Percentiles rank a stretch among this genome's conserved stretches.
Conservation (phyloP, 2,797 vertebrate genomes). For the Dallia pectoralis region DNA sequence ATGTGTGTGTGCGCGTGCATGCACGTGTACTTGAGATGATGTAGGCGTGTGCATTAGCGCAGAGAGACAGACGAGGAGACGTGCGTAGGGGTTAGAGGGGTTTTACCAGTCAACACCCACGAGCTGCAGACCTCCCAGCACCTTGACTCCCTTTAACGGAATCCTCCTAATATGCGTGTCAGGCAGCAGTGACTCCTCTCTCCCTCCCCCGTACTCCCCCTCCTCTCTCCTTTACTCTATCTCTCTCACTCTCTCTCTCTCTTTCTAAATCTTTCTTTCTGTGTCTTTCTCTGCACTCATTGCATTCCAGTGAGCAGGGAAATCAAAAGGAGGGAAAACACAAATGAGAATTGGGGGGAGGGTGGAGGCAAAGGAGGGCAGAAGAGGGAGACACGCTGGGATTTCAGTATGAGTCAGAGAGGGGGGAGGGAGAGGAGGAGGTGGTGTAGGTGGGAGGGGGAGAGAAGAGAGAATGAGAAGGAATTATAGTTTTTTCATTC, state of each 20-base stretch:
- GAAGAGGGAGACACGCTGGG: slow-evolving; percentile 63
- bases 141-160: slow-evolving; percentile 53
- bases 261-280: slow-evolving; percentile 10
- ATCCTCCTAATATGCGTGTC: slow-evolving; percentile 73
- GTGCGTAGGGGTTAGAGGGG: slow-evolving; percentile 60
- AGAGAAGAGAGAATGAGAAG: slow-evolving; percentile 20
- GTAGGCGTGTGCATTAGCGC: slow-evolving; percentile 35
- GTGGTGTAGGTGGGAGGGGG: slow-evolving; percentile 25
- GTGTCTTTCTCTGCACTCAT: slow-evolving; percentile 18
- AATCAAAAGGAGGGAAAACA: slow-evolving; percentile 76
- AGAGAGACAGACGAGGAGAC: slow-evolving; percentile 34
- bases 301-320: slow-evolving; percentile 60
- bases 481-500: slow-evolving; percentile 38
- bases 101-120: slow-evolving; percentile 70
- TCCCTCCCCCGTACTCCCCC: not conserved
- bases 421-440: slow-evolving; percentile 61
- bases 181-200: slow-evolving; percentile 41
- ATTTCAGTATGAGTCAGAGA: slow-evolving; percentile 79
- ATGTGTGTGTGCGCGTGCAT: not conserved
- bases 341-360: slow-evolving; percentile 61
- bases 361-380: not conserved
- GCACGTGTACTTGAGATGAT: not conserved
- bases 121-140: slow-evolving; percentile 41
- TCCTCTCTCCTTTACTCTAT: not conserved
- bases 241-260: slow-evolving; percentile 25